Conservation (phyloP, 2,113 vertebrate genomes). For the Phaetusa simplex region DNA sequence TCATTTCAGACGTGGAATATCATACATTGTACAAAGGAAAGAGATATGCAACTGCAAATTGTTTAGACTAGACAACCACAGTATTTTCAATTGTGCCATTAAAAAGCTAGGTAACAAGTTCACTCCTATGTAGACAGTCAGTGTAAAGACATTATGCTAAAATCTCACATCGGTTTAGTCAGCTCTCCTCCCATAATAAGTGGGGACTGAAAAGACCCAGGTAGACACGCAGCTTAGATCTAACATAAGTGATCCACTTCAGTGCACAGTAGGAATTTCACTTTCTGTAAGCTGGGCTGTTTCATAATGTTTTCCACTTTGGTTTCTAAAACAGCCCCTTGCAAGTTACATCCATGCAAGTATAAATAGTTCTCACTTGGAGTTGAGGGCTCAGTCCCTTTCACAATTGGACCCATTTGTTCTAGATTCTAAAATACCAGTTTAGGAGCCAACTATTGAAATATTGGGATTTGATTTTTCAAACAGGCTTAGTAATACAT, state of each 20-base stretch:
- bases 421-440: neutral
- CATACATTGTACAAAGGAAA: neutral
- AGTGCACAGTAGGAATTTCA: neutral
- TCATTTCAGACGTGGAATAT: neutral
- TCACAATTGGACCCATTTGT: neutral
- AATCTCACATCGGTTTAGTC: neutral
- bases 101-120: neutral
- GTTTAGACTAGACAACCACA: accelerated
- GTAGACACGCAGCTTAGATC: neutral
- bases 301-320: neutral
- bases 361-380: neutral
- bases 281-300: neutral
- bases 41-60: neutral
- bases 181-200: neutral
- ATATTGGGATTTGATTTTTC: neutral
- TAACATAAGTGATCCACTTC: neutral
- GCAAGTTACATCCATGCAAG: neutral
- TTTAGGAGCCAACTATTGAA: neutral
- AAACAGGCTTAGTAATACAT: neutral
- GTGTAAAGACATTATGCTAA: neutral
- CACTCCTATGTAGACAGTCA: neutral
- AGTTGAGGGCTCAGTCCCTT: neutral
- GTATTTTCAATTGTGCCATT: neutral
- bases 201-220: neutral
- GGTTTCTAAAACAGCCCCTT: neutral